Base-by-base conservation (phyloP, 1,140 invertebrate genomes). In the Drosophila ogumai region DNA sequence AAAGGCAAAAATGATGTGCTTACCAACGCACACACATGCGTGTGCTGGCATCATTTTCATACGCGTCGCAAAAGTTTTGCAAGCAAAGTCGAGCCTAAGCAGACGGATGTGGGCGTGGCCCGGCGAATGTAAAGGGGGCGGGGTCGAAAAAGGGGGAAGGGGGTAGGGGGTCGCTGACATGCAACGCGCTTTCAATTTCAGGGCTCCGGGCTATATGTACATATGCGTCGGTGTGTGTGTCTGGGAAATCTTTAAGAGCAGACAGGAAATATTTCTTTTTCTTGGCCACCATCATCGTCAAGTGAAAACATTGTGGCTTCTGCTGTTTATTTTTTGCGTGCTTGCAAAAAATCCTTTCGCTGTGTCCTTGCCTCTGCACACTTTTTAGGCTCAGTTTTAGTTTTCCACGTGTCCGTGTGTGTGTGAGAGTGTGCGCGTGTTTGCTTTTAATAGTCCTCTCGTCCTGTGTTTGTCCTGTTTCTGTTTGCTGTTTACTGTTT, bases 151-250 rank as follows among this genome's bases (percentile, higher is more conserved):
- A 13, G 19, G 17, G 25, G 32, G n/a, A 55, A 13, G 32, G 17
- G 25, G 32, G n/a, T 17, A 56, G 67, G 54, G 67, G 84, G 72
- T 88, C 84, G 80, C 80, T 88, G 85, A 88, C 85, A 88, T 84
- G 81, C 85, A 90, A 85, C 59, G 67, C 78, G 81, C 85, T 88
- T 88, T 88, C 85, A 88, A 90, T 90, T 90, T 84, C 81, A 90
- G 63, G 63, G 36, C 74, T 59, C 15, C 40, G 40, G 74, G 82
- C 65, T 25, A 19, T 17, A 50, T n/a, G n/a, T 8, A 8, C 55
- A 32, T 31, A 2, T 49, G 54, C 38, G 47, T 46, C 31, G n/a
- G 55, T 60, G 55, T 74, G 61, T 81, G 56, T 56, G 85, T 90
- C 77, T 90, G 88, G 85, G 63, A 85, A 79, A 90, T 79, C 85